Percentiles rank a stretch among this genome's conserved stretches.
These are phyloP conservation scores for Melanophora roralis DNA, from an alignment of 2,888 invertebrate genomes.

Conservation along the genomic window DNA sequence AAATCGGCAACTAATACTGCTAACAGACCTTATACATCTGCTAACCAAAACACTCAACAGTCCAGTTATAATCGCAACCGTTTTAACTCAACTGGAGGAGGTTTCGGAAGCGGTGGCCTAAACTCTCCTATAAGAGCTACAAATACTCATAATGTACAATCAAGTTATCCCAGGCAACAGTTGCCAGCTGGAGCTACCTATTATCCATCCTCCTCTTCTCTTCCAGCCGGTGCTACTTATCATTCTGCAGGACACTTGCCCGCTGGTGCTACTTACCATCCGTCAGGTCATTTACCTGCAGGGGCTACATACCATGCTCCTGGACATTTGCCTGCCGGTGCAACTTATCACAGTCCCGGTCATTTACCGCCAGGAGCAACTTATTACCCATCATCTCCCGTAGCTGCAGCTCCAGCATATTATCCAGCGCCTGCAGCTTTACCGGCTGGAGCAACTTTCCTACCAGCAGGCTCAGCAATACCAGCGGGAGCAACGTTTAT, in stretches of 20 bases:
- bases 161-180: constrained; percentile 71
- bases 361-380: constrained; percentile 58
- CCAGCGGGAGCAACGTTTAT: constrained; percentile 70
- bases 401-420: constrained; percentile 47
- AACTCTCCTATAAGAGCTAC: constrained; percentile 71
- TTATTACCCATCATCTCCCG: constrained; percentile 66
- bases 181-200: constrained; percentile 67
- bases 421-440: constrained; percentile 64
- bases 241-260: constrained; percentile 59
- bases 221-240: constrained; percentile 62
- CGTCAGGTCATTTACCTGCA: constrained; percentile 52
- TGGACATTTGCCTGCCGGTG: constrained; percentile 54
- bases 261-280: constrained; percentile 63
- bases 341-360: constrained; percentile 53
- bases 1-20: constrained; percentile 67
- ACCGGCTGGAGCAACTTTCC: constrained; percentile 69
- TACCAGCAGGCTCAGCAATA: constrained; percentile 66
- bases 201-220: constrained; percentile 47
- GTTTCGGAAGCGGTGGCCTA: constrained; percentile 43
- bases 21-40: constrained; percentile 49
- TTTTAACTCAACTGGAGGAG: constrained; percentile 67
- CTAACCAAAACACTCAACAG: constrained; percentile 44
- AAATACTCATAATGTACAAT: constrained; percentile 69
- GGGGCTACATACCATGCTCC: constrained; percentile 64
- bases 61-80: constrained; percentile 66